These are phyloP conservation scores for Rotaria sp. DNA, from an alignment of 2,888 invertebrate genomes.

Conservation along the genomic window DNA sequence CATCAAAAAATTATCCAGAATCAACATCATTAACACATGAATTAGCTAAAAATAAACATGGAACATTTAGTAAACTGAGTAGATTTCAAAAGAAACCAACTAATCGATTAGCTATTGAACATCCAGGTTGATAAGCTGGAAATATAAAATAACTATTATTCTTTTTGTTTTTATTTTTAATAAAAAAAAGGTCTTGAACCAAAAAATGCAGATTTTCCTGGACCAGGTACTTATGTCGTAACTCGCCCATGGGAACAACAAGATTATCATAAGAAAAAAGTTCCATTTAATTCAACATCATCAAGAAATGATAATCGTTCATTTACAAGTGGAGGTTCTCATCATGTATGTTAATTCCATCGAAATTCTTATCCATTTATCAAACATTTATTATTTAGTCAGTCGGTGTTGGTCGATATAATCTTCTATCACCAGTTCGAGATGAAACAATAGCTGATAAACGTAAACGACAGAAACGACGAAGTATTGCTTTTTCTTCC, in stretches of 20 bases:
- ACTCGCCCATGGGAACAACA: neutral
- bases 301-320: neutral
- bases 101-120: neutral
- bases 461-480: neutral
- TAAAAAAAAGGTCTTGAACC: neutral
- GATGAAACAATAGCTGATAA: constrained; percentile 23
- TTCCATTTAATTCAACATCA: neutral
- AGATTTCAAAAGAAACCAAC: constrained; percentile 16
- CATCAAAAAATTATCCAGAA: constrained; percentile 29
- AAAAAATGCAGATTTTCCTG: constrained; percentile 3
- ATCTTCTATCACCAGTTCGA: neutral
- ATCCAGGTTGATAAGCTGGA: neutral
- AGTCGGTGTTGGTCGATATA: constrained; percentile 40
- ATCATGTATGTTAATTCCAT: neutral
- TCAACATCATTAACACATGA: neutral
- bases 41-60: neutral
- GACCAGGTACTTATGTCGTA: neutral
- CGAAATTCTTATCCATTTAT: neutral
- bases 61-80: neutral
- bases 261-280: neutral
- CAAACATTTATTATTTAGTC: neutral
- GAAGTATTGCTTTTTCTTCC: neutral
- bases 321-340: neutral
- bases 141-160: too few species aligned
- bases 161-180: neutral